Percentiles rank a stretch among this genome's conserved stretches.
These are phyloP conservation scores for Steinernema carpocapsae DNA, from an alignment of 2,888 invertebrate genomes.

Conservation along the genomic window DNA sequence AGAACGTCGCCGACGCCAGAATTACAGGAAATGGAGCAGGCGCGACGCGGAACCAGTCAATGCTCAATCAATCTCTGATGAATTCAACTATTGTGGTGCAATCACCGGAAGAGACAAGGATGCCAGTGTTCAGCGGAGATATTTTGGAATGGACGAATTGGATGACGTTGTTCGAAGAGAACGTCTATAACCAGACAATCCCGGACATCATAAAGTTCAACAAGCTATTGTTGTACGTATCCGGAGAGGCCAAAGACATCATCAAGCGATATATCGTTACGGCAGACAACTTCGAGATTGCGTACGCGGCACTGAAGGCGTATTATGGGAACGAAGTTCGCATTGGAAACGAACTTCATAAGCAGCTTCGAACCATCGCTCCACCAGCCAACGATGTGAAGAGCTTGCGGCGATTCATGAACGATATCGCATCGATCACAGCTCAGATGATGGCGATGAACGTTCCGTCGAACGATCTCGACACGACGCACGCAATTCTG, in stretches of 20 bases:
- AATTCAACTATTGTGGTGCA: too few relatives aligned
- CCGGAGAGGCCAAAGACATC: background rate
- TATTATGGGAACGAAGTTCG: background rate
- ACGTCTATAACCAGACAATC: background rate
- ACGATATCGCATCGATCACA: background rate
- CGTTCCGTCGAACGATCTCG: too few relatives aligned
- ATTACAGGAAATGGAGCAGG: too few relatives aligned
- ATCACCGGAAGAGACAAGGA: too few relatives aligned
- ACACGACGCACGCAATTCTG: too few relatives aligned
- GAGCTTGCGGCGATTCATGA: background rate
- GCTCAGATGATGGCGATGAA: too few relatives aligned
- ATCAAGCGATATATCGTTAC: background rate
- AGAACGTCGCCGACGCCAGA: too few relatives aligned
- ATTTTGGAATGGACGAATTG: background rate
- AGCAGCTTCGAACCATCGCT: background rate
- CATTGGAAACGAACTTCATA: background rate
- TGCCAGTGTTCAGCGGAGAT: background rate
- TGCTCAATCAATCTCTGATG: too few relatives aligned
- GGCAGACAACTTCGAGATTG: background rate
- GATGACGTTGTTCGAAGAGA: background rate
- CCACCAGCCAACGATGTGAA: background rate
- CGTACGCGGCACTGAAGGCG: background rate
- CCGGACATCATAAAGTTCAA: background rate
- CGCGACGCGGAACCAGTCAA: too few relatives aligned
- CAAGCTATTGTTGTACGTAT: background rate